phyloP scores from a whole-genome alignment of 2,888 invertebrate species.

The Andrena bucephala region DNA sequence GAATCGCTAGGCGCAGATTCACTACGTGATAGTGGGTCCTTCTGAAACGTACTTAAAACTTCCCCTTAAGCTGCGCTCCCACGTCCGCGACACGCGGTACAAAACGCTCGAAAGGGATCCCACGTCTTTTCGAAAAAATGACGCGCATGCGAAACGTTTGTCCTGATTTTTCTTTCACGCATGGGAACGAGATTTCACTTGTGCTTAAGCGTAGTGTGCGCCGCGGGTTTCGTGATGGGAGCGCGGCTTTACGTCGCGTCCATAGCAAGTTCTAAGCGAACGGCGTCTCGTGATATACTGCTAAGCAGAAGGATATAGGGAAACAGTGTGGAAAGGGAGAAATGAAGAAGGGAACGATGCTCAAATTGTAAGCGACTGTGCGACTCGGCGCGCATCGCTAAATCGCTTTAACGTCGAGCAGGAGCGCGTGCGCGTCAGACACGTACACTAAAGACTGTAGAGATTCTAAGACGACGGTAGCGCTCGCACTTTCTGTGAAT shows the following conservation, averaged over 20 bases:
- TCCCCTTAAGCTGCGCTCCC: no score
- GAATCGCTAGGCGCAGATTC: conserved; percentile 8
- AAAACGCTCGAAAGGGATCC: no score
- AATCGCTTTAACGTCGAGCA: conserved; percentile 9
- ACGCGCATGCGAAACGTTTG: background rate
- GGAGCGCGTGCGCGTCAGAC: conserved; percentile 10
- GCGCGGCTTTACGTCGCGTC: background rate
- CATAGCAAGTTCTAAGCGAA: background rate
- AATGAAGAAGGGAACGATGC: conserved; percentile 32
- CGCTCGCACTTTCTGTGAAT: conserved; percentile 51
- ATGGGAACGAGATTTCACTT: background rate
- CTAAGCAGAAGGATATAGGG: background rate
- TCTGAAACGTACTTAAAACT: background rate
- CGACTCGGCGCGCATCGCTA: conserved; percentile 25
- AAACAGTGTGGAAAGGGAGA: conserved; percentile 19
- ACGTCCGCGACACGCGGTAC: no score
- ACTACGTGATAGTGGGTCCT: background rate
- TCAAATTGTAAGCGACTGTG: conserved; percentile 55
- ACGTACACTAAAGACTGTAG: conserved; percentile 55
- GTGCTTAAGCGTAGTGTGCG: background rate
- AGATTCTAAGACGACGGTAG: conserved; percentile 42
- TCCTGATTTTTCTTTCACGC: background rate
- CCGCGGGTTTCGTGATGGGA: background rate
- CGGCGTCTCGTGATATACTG: background rate
- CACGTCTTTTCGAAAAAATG: no score